Conservation (phyloP, 2,888 invertebrate species). For the Tridacna crocea region DNA sequence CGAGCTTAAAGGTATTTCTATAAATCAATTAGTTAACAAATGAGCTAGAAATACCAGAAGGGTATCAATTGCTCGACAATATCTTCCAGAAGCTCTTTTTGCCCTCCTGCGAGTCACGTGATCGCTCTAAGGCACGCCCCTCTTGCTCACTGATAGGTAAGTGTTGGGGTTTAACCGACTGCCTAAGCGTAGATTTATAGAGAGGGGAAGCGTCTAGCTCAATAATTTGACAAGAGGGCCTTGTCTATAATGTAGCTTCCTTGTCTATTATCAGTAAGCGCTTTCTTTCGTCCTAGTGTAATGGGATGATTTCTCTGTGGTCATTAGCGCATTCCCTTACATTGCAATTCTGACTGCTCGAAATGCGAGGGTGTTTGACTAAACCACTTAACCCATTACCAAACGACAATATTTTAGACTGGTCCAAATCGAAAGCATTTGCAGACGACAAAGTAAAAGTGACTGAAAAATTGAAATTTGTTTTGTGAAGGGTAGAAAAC, state of each 20-base stretch:
- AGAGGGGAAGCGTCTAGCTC: slow-evolving; percentile 18
- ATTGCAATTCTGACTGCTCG: no score
- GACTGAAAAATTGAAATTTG: no score
- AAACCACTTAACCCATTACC: no score
- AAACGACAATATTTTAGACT: no score
- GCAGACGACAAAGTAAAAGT: no score
- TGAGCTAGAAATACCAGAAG: slow-evolving; percentile 55
- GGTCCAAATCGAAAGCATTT: no score
- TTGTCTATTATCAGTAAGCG: no score
- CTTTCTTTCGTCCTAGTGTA: no score
- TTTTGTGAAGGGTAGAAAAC: no score
- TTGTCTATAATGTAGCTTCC: neutral
- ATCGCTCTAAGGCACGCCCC: slow-evolving; percentile 21
- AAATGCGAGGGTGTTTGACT: no score
- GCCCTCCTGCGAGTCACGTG: slow-evolving; percentile 32
- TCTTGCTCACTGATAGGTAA: slow-evolving; percentile 29
- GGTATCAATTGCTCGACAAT: slow-evolving; percentile 47
- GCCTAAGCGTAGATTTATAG: slow-evolving; percentile 24
- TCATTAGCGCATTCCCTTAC: no score
- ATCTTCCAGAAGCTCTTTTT: slow-evolving; percentile 20
- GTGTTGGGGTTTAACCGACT: slow-evolving; percentile 11
- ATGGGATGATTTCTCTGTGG: no score
- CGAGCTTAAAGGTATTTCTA: slow-evolving; percentile 57
- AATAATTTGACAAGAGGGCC: slow-evolving; percentile 16
- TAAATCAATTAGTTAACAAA: slow-evolving; percentile 66